Evolutionary conservation across 2,888 invertebrate genomes (phyloP).

Genomic region (Chymomyza fuscimana): DNA sequence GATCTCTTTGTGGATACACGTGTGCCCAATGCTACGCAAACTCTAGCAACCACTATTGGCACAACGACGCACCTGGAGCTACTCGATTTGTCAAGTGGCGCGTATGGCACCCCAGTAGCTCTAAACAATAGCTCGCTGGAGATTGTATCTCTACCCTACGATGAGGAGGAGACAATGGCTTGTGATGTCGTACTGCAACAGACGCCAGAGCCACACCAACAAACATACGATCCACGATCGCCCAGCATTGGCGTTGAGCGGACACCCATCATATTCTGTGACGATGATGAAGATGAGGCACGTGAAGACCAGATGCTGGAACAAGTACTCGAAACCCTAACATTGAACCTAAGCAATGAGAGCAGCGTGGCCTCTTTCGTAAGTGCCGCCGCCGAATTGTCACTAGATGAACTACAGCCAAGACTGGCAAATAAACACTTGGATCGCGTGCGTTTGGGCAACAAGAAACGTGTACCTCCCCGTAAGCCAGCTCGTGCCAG

Average conservation of each 20-base stretch:
- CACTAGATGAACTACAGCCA: constrained; percentile 28
- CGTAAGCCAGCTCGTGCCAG: constrained; percentile 54
- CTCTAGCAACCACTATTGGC: neutral
- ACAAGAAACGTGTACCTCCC: constrained; percentile 57
- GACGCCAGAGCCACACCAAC: constrained; percentile 41
- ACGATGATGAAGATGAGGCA: constrained; percentile 65
- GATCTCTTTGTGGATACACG: constrained; percentile 76
- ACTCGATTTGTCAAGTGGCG: neutral
- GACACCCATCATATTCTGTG: constrained; percentile 76
- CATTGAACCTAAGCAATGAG: constrained; percentile 67
- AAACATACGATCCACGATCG: constrained; percentile 75
- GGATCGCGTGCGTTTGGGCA: constrained; percentile 68
- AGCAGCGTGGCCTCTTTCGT: constrained; percentile 66
- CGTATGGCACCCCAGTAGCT: constrained; percentile 8
- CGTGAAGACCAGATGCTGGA: constrained; percentile 77
- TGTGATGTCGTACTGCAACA: constrained; percentile 43
- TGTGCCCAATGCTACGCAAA: constrained; percentile 30
- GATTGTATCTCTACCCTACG: constrained; percentile 53
- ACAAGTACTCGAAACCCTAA: constrained; percentile 69
- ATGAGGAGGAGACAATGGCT: constrained; percentile 60
- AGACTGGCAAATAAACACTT: constrained; percentile 62
- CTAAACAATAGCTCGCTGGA: constrained; percentile 51
- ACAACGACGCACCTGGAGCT: neutral
- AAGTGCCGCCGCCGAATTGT: constrained; percentile 37
- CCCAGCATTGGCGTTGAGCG: constrained; percentile 76